A percentile compares a stretch with the other conserved stretches of the same genome.
Evolutionary conservation across 35 echinoderm and acorn worm species (phyloP).

Genomic region (Anneissia japonica): DNA sequence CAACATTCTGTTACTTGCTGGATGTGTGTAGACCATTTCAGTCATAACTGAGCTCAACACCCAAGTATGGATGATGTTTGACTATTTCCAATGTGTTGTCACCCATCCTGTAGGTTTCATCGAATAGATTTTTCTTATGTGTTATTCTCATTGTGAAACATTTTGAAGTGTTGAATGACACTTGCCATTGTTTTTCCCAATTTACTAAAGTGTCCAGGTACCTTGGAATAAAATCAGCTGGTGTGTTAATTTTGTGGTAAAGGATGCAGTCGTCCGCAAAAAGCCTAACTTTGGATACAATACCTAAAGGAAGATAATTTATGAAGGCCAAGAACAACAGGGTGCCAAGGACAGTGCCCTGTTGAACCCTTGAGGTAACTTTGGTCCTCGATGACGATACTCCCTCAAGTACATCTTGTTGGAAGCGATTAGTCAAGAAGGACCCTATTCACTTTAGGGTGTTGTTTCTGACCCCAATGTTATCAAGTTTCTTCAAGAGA

Average conservation of each 20-base stretch:
- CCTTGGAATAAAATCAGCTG: too few species aligned
- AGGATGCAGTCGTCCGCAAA: slow-evolving; percentile 80
- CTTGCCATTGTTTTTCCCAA: slow-evolving; percentile 46
- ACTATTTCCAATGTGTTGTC: slow-evolving; percentile 12
- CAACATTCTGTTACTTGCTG: too few species aligned
- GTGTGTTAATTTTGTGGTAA: slow-evolving; percentile 17
- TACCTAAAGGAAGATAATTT: slow-evolving; percentile 26
- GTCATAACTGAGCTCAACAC: not conserved
- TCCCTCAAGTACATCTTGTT: slow-evolving; percentile 42
- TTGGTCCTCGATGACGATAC: not conserved
- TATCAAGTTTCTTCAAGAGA: slow-evolving; percentile 34
- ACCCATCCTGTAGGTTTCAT: slow-evolving; percentile 15
- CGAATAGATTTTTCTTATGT: slow-evolving; percentile 28
- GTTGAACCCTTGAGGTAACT: slow-evolving; percentile 49
- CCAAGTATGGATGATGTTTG: slow-evolving; percentile 20
- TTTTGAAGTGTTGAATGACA: slow-evolving; percentile 26
- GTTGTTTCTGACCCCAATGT: slow-evolving; percentile 27
- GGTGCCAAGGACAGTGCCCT: slow-evolving; percentile 55
- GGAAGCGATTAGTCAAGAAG: slow-evolving; percentile 31
- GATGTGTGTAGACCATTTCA: too few species aligned
- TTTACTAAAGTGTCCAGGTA: not conserved
- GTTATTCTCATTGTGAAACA: slow-evolving; percentile 41
- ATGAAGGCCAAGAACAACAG: slow-evolving; percentile 54
- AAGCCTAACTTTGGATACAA: slow-evolving; percentile 36
- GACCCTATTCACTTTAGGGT: slow-evolving; percentile 31